A percentile compares a stretch with the other conserved stretches of the same genome.
Conservation (phyloP, 2,113 vertebrate genomes). For the Climacteris rufus region DNA sequence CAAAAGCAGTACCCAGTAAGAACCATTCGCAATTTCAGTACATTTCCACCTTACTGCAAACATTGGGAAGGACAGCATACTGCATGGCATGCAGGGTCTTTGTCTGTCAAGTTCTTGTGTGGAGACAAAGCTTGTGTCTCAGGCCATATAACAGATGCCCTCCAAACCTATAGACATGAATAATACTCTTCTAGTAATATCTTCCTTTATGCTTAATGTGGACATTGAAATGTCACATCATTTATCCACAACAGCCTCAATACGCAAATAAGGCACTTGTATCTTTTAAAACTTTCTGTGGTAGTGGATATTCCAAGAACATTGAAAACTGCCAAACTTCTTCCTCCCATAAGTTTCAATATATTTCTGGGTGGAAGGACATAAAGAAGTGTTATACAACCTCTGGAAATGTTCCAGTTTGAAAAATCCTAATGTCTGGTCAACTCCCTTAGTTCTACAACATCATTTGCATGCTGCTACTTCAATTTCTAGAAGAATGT, state of each 20-base stretch:
- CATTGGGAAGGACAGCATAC: not conserved
- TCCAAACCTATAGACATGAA: not conserved
- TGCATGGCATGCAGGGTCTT: not conserved
- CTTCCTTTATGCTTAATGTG: not conserved
- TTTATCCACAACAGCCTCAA: not conserved
- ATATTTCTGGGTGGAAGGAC: conserved; percentile 2
- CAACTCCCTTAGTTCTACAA: not conserved
- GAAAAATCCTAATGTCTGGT: not conserved
- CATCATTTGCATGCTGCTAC: not conserved
- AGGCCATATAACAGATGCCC: not conserved
- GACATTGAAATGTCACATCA: not conserved
- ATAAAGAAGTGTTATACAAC: conserved; percentile 14
- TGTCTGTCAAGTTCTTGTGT: not conserved
- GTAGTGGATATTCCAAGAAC: not conserved
- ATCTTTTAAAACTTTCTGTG: not conserved
- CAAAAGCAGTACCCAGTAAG: rapidly evolving
- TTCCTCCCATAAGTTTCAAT: not conserved
- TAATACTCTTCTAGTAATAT: not conserved
- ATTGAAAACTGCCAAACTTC: conserved; percentile 13
- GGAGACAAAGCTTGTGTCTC: not conserved
- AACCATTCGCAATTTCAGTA: not conserved
- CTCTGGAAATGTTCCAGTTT: not conserved
- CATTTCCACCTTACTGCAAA: not conserved
- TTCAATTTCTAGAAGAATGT: not conserved
- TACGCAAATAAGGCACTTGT: not conserved